phyloP scores from a whole-genome alignment of 2,797 vertebrate species.

The Spondyliosoma cantharus region DNA sequence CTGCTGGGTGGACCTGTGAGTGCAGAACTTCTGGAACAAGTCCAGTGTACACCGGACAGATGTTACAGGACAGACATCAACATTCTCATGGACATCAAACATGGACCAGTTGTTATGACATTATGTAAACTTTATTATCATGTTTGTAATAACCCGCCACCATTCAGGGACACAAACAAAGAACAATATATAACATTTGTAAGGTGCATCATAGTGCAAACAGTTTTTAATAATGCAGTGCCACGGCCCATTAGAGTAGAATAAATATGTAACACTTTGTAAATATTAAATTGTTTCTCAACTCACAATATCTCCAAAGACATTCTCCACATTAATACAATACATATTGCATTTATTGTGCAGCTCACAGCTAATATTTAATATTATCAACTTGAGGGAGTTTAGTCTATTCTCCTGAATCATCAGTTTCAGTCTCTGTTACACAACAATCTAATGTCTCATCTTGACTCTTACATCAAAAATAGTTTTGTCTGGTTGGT shows the following conservation, averaged over 20 bases:
- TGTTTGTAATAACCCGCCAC: background rate
- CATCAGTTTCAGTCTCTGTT: background rate
- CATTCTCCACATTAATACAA: background rate
- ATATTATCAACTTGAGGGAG: background rate
- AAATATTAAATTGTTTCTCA: background rate
- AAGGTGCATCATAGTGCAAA: conserved; percentile 23
- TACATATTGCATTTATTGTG: background rate
- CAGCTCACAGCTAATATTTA: background rate
- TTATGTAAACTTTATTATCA: conserved; percentile 13
- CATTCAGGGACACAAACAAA: conserved; percentile 3
- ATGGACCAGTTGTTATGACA: background rate
- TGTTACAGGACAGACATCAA: background rate
- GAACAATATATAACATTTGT: background rate
- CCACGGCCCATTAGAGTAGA: background rate
- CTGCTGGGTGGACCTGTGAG: background rate
- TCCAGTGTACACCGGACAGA: too few species aligned
- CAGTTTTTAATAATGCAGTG: background rate
- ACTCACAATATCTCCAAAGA: background rate
- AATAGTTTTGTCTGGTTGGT: too few species aligned
- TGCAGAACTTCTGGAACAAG: background rate
- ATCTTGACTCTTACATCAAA: background rate
- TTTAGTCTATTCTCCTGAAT: conserved; percentile 1
- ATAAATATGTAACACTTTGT: background rate
- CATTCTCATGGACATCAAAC: background rate
- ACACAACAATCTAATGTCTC: background rate